A percentile compares a stretch with the other conserved stretches of the same genome.
These are phyloP conservation scores for Hozukius guyotensis DNA, from an alignment of 2,797 vertebrate species.

Conservation along the genomic window DNA sequence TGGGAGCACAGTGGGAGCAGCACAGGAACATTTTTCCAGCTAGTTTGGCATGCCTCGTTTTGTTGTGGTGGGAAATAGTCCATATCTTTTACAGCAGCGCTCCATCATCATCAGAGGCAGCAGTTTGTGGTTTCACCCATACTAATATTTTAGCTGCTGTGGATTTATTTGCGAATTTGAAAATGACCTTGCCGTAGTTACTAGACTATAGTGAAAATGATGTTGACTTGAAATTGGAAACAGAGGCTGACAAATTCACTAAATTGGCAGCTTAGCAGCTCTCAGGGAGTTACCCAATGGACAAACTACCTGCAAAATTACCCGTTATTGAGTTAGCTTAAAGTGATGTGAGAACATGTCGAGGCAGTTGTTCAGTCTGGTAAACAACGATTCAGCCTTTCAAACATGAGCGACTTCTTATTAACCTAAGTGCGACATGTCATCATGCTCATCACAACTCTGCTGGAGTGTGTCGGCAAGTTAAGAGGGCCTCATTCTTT, in stretches of 20 bases:
- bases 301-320: conserved; percentile 27
- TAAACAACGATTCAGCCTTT: conserved; percentile 40
- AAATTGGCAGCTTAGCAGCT: conserved; percentile 26
- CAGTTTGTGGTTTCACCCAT: conserved; percentile 17
- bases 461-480: not conserved
- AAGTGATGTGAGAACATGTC: conserved; percentile 46
- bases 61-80: conserved; percentile 38
- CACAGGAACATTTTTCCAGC: conserved; percentile 32
- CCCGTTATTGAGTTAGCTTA: conserved; percentile 50
- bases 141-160: conserved; percentile 27
- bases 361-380: conserved; percentile 28
- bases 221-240: conserved; percentile 41
- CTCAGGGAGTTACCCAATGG: conserved; percentile 20
- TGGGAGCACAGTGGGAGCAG: conserved; percentile 59
- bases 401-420: conserved; percentile 54
- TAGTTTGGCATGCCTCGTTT: conserved; percentile 50
- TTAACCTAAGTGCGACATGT: conserved; percentile 61
- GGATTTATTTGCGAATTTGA: conserved; percentile 30
- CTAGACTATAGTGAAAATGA: conserved; percentile 27
- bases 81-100: conserved; percentile 20
- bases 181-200: conserved; percentile 17
- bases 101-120: conserved; percentile 56
- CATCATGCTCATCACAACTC: conserved; percentile 36
- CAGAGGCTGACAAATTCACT: conserved; percentile 19
- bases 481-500: conserved; percentile 25